These are phyloP conservation scores for Pseudotriccus pelzelni DNA, from an alignment of 2,797 vertebrate genomes.

Conservation along the genomic window DNA sequence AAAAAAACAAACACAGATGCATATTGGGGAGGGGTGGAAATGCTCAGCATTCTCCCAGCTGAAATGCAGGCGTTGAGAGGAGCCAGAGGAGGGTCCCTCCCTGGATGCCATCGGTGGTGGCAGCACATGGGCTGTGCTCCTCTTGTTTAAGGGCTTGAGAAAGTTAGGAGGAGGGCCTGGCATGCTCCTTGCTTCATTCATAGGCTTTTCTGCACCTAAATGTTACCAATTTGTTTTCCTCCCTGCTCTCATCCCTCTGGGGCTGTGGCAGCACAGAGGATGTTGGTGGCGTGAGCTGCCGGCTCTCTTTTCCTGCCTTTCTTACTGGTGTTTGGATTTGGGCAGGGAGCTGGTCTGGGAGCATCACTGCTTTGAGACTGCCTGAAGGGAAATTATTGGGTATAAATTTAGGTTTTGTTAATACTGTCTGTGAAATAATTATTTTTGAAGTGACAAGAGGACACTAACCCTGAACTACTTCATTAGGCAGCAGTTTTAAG, in stretches of 20 bases:
- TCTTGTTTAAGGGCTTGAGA: background rate
- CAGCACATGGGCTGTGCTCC: background rate
- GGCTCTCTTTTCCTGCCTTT: background rate
- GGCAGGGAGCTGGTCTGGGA: background rate
- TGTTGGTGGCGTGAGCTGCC: background rate
- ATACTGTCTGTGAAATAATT: background rate
- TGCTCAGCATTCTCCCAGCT: constrained; percentile 19
- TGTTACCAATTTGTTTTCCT: background rate
- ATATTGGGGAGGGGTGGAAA: constrained; percentile 12
- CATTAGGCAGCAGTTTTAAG: constrained; percentile 15
- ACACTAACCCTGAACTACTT: constrained; percentile 35
- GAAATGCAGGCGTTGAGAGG: background rate
- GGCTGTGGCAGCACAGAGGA: background rate
- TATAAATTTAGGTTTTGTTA: constrained; percentile 15
- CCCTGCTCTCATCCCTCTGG: background rate
- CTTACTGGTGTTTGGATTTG: background rate
- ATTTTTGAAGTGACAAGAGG: background rate
- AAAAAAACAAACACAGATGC: constrained; percentile 70
- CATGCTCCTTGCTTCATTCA: background rate
- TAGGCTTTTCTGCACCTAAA: background rate
- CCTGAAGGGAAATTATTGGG: background rate
- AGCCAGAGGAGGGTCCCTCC: background rate
- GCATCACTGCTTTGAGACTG: background rate
- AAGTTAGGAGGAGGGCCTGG: background rate
- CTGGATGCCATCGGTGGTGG: background rate